Percentiles rank a stretch among this genome's conserved stretches.
phyloP scores from a whole-genome alignment of 2,797 vertebrate genomes.

The Rhadinocentrus ornatus region DNA sequence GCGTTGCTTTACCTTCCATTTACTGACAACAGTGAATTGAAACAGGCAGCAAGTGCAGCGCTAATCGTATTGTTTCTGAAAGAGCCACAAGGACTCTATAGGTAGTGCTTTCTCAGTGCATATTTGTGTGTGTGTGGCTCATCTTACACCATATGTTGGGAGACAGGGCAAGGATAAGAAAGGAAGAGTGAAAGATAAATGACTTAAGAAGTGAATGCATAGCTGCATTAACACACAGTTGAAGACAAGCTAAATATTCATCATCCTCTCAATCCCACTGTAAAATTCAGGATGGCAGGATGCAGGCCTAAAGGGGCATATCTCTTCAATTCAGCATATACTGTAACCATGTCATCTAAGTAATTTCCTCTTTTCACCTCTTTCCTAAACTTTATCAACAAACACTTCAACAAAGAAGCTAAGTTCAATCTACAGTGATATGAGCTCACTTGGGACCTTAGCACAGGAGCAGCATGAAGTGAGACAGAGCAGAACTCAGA shows the following conservation, averaged over 20 bases:
- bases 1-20: not conserved
- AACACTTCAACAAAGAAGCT: conserved; percentile 46
- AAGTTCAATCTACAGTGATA: conserved; percentile 50
- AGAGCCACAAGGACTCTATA: conserved; percentile 12
- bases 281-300: conserved; percentile 47
- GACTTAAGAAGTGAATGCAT: conserved; percentile 78
- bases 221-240: conserved; percentile 75
- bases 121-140: conserved; percentile 49
- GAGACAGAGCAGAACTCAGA: conserved; percentile 43
- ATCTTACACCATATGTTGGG: conserved; percentile 76
- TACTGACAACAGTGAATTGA: not conserved
- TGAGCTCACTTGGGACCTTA: conserved; percentile 50
- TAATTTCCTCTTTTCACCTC: not conserved
- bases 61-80: conserved; percentile 5
- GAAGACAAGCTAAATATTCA: conserved; percentile 73
- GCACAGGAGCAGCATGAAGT: conserved; percentile 47
- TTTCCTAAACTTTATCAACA: conserved; percentile 34
- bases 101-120: conserved; percentile 5
- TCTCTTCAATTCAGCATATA: conserved; percentile 36
- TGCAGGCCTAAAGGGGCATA: conserved; percentile 27
- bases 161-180: conserved; percentile 72
- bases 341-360: conserved; percentile 10
- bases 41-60: not conserved
- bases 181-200: conserved; percentile 78
- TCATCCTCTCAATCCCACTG: conserved; percentile 66